Conservation (phyloP, 2,797 vertebrate species). For the Silurus lanzhouensis region DNA sequence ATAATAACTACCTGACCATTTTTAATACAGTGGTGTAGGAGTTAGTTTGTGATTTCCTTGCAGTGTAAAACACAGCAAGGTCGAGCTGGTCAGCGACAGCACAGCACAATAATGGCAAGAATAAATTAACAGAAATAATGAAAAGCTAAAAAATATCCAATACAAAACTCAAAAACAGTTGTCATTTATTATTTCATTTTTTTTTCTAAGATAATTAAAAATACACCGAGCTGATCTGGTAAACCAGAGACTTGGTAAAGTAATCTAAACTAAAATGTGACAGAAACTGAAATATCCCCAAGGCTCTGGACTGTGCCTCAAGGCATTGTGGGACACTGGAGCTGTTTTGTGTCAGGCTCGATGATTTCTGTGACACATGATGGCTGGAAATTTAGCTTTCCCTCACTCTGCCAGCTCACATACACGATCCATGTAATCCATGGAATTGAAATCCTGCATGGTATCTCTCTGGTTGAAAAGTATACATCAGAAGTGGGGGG, state of each 20-base stretch:
- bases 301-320: slow-evolving; percentile 29
- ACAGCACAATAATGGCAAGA: not conserved
- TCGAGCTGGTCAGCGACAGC: not conserved
- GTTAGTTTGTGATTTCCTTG: not conserved
- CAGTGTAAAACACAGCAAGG: not conserved
- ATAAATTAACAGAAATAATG: not conserved
- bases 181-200: not conserved
- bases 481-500: too few relatives aligned
- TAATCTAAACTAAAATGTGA: slow-evolving; percentile 1
- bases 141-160: not conserved
- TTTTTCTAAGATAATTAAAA: not conserved
- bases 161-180: not conserved
- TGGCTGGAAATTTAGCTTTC: slow-evolving; percentile 12
- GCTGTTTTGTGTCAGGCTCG: slow-evolving; percentile 21
- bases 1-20: not conserved
- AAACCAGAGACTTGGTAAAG: not conserved
- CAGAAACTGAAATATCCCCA: slow-evolving; percentile 20
- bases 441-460: too few relatives aligned
- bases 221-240: slow-evolving; percentile 2
- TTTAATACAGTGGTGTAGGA: not conserved
- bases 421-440: not conserved
- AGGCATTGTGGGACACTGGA: slow-evolving; percentile 30
- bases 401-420: not conserved
- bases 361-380: slow-evolving; percentile 39
- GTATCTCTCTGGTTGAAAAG: too few relatives aligned